phyloP scores from a whole-genome alignment of 2,113 vertebrate genomes.

The Callipepla squamata region DNA sequence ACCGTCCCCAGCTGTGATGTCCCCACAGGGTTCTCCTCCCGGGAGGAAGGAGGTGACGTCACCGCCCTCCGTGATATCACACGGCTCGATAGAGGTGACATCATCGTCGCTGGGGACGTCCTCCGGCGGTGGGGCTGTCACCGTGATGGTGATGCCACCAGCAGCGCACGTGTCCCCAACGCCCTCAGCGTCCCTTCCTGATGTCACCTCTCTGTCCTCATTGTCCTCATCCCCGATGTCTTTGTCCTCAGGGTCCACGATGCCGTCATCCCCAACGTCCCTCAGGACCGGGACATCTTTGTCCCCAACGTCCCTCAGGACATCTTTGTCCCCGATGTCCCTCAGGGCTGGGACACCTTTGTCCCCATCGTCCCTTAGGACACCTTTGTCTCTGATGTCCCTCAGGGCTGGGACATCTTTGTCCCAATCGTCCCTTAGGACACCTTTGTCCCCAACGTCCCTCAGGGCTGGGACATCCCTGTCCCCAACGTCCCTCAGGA shows the following conservation, averaged over 20 bases:
- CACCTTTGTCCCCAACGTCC: no score
- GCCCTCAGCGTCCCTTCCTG: neutral
- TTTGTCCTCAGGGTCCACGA: neutral
- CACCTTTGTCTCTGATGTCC: no score
- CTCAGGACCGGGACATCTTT: neutral
- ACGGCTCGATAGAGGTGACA: accelerated
- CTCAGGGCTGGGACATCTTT: no score
- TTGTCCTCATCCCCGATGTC: neutral
- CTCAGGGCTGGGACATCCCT: no score
- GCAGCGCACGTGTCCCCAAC: neutral
- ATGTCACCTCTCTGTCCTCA: neutral
- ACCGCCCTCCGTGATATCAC: no score
- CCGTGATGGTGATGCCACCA: neutral
- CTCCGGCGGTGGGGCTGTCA: neutral
- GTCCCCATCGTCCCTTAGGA: neutral
- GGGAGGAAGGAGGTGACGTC: neutral
- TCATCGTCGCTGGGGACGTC: neutral
- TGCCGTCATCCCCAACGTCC: neutral
- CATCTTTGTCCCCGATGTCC: no score
- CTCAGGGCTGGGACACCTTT: no score
- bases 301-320: neutral
- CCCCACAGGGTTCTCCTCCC: neutral
- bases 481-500: neutral
- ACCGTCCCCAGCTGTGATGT: neutral
- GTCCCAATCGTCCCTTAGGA: neutral